These are phyloP conservation scores for Peromyscus polionotus DNA, from an alignment of 2,113 vertebrate species.

Conservation along the genomic window DNA sequence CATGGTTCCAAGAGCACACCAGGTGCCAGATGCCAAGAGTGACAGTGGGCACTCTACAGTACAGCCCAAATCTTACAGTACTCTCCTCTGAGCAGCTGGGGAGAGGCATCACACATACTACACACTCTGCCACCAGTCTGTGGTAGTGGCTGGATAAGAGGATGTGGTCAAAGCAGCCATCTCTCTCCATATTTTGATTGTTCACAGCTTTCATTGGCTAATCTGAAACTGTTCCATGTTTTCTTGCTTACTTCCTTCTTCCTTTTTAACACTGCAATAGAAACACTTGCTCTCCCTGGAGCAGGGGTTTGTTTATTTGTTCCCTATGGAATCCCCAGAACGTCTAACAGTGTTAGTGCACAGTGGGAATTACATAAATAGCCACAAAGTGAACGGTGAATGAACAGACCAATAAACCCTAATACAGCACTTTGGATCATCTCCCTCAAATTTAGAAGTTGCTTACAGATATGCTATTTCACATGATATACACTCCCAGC, in stretches of 20 bases:
- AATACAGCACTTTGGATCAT: background rate
- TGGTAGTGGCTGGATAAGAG: background rate
- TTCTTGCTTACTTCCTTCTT: background rate
- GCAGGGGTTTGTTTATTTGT: background rate
- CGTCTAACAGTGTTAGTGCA: background rate
- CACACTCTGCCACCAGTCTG: too few relatives aligned
- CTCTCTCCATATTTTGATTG: background rate
- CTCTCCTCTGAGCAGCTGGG: background rate
- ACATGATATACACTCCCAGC: background rate
- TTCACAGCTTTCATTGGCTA: background rate
- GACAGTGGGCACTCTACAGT: accelerated
- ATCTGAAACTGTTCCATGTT: background rate
- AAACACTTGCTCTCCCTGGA: background rate
- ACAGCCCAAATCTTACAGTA: background rate
- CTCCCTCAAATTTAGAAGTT: constrained; percentile 2
- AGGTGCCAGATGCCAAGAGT: background rate
- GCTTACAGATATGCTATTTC: background rate
- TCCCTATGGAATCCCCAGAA: background rate
- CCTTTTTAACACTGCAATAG: accelerated
- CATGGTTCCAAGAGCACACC: background rate
- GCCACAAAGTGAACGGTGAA: background rate
- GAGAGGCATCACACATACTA: too few relatives aligned
- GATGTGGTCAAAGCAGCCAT: background rate
- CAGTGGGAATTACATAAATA: background rate
- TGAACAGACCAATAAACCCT: background rate